Conservation (phyloP, 2,113 vertebrate species). For the Casuarius casuarius region DNA sequence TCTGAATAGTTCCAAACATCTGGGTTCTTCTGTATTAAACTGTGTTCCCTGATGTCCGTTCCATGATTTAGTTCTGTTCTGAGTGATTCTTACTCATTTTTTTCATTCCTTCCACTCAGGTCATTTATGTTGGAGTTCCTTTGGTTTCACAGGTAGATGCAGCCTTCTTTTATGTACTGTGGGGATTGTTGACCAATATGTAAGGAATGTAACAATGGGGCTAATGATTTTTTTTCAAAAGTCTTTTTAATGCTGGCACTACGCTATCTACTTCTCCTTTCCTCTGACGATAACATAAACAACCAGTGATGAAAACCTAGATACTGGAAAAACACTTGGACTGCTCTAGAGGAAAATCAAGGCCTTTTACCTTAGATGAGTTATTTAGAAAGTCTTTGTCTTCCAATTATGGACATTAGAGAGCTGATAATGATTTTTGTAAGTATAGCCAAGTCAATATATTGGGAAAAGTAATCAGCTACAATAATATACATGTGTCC, state of each 20-base stretch:
- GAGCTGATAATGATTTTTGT: background rate
- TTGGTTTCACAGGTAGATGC: background rate
- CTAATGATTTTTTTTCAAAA: background rate
- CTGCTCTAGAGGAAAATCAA: background rate
- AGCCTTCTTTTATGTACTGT: background rate
- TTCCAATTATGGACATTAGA: background rate
- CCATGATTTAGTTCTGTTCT: background rate
- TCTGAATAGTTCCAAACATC: background rate
- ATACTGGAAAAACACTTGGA: background rate
- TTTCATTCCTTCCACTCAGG: background rate
- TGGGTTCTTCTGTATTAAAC: background rate
- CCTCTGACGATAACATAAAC: background rate
- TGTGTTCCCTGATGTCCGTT: background rate
- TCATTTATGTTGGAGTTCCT: background rate
- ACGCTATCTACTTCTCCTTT: background rate
- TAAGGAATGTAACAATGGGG: background rate
- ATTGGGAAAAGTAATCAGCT: constrained; percentile 25
- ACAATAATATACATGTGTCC: background rate
- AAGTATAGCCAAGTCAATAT: background rate
- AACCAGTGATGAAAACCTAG: background rate
- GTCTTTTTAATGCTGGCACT: background rate
- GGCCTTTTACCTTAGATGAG: background rate
- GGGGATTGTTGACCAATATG: background rate
- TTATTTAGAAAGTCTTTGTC: background rate
- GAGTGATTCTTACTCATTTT: background rate